These are phyloP conservation scores for Xenus cinereus DNA, from an alignment of 2,113 vertebrate genomes.

Conservation along the genomic window DNA sequence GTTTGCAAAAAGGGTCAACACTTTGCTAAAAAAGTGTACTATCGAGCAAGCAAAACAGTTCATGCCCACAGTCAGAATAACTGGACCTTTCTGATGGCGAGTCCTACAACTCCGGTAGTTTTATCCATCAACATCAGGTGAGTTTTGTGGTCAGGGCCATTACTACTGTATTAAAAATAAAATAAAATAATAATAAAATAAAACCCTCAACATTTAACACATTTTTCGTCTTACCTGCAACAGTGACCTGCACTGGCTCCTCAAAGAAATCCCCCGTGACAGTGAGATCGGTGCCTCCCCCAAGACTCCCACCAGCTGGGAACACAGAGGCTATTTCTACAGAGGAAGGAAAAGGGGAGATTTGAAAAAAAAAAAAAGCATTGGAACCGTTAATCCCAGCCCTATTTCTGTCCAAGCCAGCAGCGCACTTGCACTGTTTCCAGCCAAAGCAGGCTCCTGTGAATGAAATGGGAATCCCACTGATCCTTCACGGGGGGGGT, in stretches of 20 bases:
- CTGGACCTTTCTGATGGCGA: neutral
- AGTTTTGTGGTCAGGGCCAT: neutral
- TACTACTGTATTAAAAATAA: neutral
- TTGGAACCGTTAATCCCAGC: neutral
- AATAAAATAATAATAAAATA: no score
- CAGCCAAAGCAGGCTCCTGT: neutral
- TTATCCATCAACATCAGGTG: neutral
- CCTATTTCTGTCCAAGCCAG: neutral
- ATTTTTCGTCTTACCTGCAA: slow-evolving; percentile 61
- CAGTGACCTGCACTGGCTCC: slow-evolving; percentile 47
- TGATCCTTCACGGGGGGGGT: neutral
- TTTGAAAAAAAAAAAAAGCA: accelerated
- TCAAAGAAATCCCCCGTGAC: slow-evolving; percentile 73
- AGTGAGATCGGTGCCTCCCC: slow-evolving; percentile 69
- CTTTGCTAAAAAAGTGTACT: neutral
- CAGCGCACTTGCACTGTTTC: neutral
- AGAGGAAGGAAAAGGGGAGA: neutral
- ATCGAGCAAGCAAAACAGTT: neutral
- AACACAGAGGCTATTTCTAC: slow-evolving; percentile 69
- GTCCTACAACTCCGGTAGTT: neutral
- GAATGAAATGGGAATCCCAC: neutral
- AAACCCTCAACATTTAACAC: neutral
- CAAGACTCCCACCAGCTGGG: slow-evolving; percentile 70
- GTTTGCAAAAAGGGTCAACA: neutral
- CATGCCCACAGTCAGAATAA: neutral